Base-by-base conservation (phyloP, 2,797 vertebrate species). In the Cygnus olor region DNA sequence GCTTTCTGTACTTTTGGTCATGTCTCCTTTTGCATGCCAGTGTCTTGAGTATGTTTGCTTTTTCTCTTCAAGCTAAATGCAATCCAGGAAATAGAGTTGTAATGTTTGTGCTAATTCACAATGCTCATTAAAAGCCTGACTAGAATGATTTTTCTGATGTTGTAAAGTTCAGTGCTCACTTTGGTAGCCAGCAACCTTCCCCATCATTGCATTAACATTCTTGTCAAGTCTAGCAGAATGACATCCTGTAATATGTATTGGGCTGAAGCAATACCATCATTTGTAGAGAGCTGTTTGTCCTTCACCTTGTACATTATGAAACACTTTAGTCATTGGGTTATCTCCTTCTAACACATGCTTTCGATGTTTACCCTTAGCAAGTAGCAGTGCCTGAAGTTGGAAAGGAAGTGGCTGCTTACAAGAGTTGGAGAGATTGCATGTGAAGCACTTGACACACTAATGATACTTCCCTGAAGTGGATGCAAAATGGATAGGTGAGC, bases 391-490 rank as follows among this genome's bases (percentile, higher is more conserved):
- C 42, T 80, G 15, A 93, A 89, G 92, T 19, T 64, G 88, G 65
- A 45, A 57, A 85, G 92, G 94, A 96, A 91, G 95, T 4, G 53
- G 44, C 81, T 77, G 78, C 92, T 92, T 85, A 88, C 90, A 80
- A 11, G 86, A 42, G 69, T 14, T 30, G 87, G n/a, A 0, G 0
- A 65, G 84, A 51, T 85, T 42, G 65, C 42, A 22, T 25, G 51
- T 34, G 79, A 54, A 85, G 81, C 92, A 83, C 91, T 95, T 80
- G 76, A 85, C 90, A 91, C 85, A 45, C 45, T 78, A 38, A 0
- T 88, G 94, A 63, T 49, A 91, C 69, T 95, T 94, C 92, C 92
- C 92, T 69, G 82, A 69, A 80, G 85, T 58, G 83, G 83, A 73
- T 93, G 80, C 73, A 53, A 7, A 93, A 44, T 0, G 1, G 93